phyloP scores from a whole-genome alignment of 2,888 invertebrate species.

The Acrobasis repandana region DNA sequence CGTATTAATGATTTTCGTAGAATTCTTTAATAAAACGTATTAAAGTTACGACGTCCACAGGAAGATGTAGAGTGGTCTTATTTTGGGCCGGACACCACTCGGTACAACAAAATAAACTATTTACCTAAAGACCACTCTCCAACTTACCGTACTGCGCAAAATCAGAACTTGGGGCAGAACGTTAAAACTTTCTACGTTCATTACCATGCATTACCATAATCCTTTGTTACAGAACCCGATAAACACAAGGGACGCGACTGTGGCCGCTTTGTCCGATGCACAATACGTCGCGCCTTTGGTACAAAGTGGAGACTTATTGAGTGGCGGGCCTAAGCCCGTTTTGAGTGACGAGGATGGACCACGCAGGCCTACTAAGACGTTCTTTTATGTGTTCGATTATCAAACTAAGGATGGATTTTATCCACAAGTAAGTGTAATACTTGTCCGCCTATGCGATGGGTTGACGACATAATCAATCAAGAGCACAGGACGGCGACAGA shows the following conservation, averaged over 20 bases:
- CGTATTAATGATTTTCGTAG: too few relatives aligned
- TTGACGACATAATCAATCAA: too few relatives aligned
- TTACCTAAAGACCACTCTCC: neutral
- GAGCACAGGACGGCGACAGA: too few relatives aligned
- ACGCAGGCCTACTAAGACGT: slow-evolving; percentile 87
- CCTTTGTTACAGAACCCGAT: slow-evolving; percentile 88
- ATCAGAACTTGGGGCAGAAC: slow-evolving; percentile 5
- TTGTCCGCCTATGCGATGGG: too few relatives aligned
- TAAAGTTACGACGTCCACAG: too few relatives aligned
- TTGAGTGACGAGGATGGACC: slow-evolving; percentile 79
- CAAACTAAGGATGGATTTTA: slow-evolving; percentile 95
- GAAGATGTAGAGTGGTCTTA: too few relatives aligned
- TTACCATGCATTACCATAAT: slow-evolving; percentile 32
- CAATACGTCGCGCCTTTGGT: slow-evolving; percentile 96
- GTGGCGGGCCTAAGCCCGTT: slow-evolving; percentile 85
- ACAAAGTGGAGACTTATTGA: slow-evolving; percentile 91
- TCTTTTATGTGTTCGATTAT: slow-evolving; percentile 96
- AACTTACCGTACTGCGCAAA: neutral
- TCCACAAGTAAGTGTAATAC: slow-evolving; percentile 88
- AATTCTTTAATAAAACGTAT: too few relatives aligned
- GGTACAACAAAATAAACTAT: neutral
- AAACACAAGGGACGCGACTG: slow-evolving; percentile 93
- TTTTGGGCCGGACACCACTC: neutral
- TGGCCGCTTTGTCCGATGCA: slow-evolving; percentile 96
- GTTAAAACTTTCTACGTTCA: slow-evolving; percentile 12